Conservation (phyloP, 2,888 invertebrate genomes). For the Acleris emargana region DNA sequence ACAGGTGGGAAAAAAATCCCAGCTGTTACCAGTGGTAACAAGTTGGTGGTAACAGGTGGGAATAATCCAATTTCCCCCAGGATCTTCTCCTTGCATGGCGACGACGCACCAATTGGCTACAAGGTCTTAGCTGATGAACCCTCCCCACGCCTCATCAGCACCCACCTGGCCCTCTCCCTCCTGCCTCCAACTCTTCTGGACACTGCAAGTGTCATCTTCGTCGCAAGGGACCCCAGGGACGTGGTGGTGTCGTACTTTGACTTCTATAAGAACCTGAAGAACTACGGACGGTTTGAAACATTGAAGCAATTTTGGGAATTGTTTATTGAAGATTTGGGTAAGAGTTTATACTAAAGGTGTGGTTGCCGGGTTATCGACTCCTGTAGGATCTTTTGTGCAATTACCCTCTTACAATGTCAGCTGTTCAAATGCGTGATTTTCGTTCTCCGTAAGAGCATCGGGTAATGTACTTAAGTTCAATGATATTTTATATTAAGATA, state of each 20-base stretch:
- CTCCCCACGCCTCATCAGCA: constrained; percentile 54
- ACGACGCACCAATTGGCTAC: constrained; percentile 14
- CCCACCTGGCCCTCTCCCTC: constrained; percentile 88
- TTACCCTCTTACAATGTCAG: too few relatives aligned
- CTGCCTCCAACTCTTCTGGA: constrained; percentile 31
- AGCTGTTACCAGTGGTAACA: too few relatives aligned
- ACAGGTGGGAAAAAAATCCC: too few relatives aligned
- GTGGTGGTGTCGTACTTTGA: constrained; percentile 90
- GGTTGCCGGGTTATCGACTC: too few relatives aligned
- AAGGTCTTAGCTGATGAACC: constrained; percentile 2
- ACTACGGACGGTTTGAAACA: constrained; percentile 12
- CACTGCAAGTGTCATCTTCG: constrained; percentile 81
- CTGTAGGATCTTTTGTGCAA: too few relatives aligned
- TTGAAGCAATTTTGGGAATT: constrained; percentile 23
- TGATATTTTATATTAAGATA: too few relatives aligned
- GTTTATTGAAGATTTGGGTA: constrained; percentile 21
- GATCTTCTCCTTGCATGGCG: constrained; percentile 10
- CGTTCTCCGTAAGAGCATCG: too few relatives aligned
- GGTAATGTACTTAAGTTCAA: too few relatives aligned
- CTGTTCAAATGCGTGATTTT: too few relatives aligned
- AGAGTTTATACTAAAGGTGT: too few relatives aligned
- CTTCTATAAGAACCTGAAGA: constrained; percentile 83
- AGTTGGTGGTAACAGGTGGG: too few relatives aligned
- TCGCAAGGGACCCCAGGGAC: constrained; percentile 90
- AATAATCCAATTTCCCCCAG: constrained; percentile 2